phyloP scores from a whole-genome alignment of 2,797 vertebrate species.

The Peromyscus aztecus region DNA sequence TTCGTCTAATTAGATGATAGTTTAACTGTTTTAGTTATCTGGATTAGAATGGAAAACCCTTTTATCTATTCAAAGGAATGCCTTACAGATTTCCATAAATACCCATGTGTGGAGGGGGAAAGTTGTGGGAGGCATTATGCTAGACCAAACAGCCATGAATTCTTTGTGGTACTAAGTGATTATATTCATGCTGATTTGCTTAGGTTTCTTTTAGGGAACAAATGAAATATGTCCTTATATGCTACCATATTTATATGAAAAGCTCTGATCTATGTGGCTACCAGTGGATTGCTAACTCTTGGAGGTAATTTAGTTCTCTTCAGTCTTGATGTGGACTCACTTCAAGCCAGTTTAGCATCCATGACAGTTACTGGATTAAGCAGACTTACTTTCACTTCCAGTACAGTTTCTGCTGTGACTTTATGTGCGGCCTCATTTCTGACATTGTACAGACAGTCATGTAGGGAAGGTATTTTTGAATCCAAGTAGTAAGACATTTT shows the following conservation, averaged over 20 bases:
- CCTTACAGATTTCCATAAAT: neutral
- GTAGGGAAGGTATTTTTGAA: constrained; percentile 11
- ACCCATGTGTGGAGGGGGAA: neutral
- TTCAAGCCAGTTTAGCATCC: neutral
- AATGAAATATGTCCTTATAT: constrained; percentile 3
- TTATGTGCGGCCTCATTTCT: constrained; percentile 1
- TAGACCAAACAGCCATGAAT: neutral
- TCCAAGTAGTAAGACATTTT: neutral
- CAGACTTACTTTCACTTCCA: constrained; percentile 11
- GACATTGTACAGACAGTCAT: neutral
- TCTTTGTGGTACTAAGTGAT: neutral
- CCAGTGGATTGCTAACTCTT: neutral
- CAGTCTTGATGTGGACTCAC: neutral
- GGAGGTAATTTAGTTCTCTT: neutral
- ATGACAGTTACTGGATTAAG: neutral
- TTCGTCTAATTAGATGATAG: neutral
- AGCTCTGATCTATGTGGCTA: neutral
- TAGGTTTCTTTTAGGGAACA: neutral
- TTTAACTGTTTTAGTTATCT: neutral
- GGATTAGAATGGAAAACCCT: neutral
- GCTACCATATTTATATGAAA: neutral
- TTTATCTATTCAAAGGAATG: constrained; percentile 26
- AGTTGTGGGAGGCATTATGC: neutral
- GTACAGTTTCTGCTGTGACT: neutral
- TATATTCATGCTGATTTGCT: neutral